Evolutionary conservation across 2,113 vertebrate genomes (phyloP), one percentile per base, ranked within the genome.

Genomic region (Pionites leucogaster): DNA sequence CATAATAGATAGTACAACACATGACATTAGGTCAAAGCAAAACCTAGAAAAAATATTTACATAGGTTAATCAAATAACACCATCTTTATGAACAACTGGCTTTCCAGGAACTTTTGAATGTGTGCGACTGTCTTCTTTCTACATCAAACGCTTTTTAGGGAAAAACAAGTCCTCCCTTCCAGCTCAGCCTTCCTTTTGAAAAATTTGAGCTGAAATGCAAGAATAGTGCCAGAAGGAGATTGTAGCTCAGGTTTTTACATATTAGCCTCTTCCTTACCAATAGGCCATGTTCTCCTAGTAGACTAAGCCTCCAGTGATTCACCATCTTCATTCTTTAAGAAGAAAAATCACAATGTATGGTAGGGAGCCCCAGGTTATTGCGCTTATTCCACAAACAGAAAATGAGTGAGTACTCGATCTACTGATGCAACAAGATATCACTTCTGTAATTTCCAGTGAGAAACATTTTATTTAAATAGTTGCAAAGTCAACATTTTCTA

Each of bases 11-110:
- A 59, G 27, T 18, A 60, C 69, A 68, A 78, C 5, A 3, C 35
- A 52, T 78, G 60, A 82, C 50, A 78, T 60, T 50, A 47, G 17
- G 42, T 79, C 35, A 75, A 83, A 92, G 9, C 37, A 68, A 92
- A 95, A 57, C 11, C 33, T 92, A 87, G 83, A 49, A 93, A 94
- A 91, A 64, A 24, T 92, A 93, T 91, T 96, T 92, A 95, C 80
- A 81, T 33, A 84, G 42, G 22, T 53, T 82, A 82, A 59, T 63
- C 22, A 68, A 92, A 75, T 39, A 89, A 83, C 10, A 84, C 16
- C 11, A 63, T 22, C 7, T 65, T 3, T 20, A 22, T 18, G n/a
- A 63, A 31, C 39, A 86, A 75, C 7, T 91, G 42, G 14, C 42
- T 86, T 92, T 88, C 64, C 37, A 50, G 67, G 76, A 94, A 89